Percentiles rank a stretch among this genome's conserved stretches.
Conservation (phyloP, 2,888 invertebrate species). For the Hybos culiciformis region DNA sequence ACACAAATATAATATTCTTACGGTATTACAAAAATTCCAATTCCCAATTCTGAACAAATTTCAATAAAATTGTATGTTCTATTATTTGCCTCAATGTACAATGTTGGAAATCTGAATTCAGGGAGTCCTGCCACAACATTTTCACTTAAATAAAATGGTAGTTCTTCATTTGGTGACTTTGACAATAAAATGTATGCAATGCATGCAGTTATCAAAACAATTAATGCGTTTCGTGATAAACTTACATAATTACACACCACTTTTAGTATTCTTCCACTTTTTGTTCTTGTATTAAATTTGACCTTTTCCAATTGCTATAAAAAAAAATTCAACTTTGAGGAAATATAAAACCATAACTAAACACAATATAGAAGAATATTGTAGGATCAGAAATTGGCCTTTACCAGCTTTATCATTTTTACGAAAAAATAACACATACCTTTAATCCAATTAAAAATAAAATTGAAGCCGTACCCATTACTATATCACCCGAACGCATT, state of each 20-base stretch:
- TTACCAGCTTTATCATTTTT: background rate
- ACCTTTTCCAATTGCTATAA: constrained; percentile 50
- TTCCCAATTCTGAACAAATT: constrained; percentile 56
- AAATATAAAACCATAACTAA: background rate
- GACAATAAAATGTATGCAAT: constrained; percentile 41
- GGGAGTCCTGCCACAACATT: constrained; percentile 56
- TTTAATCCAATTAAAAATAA: constrained; percentile 49
- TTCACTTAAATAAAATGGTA: constrained; percentile 43
- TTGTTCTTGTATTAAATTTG: constrained; percentile 24
- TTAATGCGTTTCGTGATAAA: constrained; percentile 63
- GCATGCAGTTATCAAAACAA: constrained; percentile 50
- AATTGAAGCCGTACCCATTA: constrained; percentile 53
- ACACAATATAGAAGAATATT: background rate
- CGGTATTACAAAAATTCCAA: constrained; percentile 71
- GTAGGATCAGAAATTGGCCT: constrained; percentile 1
- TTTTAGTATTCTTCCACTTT: constrained; percentile 33
- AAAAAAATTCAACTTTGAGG: constrained; percentile 4
- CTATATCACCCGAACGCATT: constrained; percentile 47
- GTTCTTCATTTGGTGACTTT: constrained; percentile 29
- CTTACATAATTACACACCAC: constrained; percentile 54
- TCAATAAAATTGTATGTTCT: constrained; percentile 42
- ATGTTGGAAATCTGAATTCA: constrained; percentile 46
- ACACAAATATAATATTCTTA: no score
- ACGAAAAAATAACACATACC: constrained; percentile 37
- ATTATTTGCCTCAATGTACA: constrained; percentile 45